Base-by-base conservation (phyloP, 2,888 invertebrate species). In the Leptopilina syphax region DNA sequence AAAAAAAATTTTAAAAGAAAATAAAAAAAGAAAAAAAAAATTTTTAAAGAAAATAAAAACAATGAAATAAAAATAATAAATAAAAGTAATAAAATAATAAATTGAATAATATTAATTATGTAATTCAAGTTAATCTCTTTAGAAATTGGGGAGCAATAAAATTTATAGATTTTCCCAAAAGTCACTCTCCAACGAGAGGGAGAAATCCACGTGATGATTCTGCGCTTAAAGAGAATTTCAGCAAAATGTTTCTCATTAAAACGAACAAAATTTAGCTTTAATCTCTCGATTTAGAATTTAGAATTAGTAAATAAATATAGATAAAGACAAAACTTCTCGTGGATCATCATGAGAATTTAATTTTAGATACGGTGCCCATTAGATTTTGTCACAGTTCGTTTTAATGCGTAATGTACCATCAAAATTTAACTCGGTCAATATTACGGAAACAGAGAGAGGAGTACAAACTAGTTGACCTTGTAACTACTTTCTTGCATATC, bases 391-490 rank as follows among this genome's bases (percentile, higher is more conserved):
- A 73, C 12, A 54, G 47, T 50, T 50, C 47, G 54, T n/a, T 73
- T 73, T 57, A 24, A 54, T 54, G 13, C 34, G 9, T 13, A 57
- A 73, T 73, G 24, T 34, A 54, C 24, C 54, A 54, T 70, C 70
- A 27, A 54, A 57, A 70, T 13, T 70, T 70, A 9, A 57, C n/a
- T n/a, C 34, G 57, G 34, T 57, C 54, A 70, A 24, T 70, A 27
- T 54, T n/a, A 70, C 27, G 70, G 70, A 57, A 70, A 34, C 54
- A 34, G 34, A 34, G 34, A 54, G 57, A 73, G 73, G 73, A 41
- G 8, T 34, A 34, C 54, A 54, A 73, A 41, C 73, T 57, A 73
- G 57, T 73, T 73, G 73, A 73, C 73, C 57, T 73, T 73, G 73
- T n/a, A 57, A 9, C 57, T 73, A 9, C 57, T 73, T 12, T 57